phyloP scores from a whole-genome alignment of 2,888 invertebrate genomes.

The Phlogophora meticulosa region DNA sequence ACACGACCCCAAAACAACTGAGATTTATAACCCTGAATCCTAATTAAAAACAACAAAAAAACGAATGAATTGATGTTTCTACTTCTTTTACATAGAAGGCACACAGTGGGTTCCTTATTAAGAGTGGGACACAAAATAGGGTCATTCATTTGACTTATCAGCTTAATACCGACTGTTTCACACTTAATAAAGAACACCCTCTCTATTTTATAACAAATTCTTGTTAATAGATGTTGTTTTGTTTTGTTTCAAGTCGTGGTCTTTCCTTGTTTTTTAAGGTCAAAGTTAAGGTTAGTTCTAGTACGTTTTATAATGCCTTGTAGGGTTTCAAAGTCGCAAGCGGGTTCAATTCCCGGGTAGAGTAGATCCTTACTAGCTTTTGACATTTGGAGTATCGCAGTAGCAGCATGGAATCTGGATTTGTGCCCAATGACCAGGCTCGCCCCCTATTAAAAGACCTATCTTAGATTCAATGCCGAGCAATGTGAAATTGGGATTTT shows the following conservation, averaged over 20 bases:
- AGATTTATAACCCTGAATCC: slow-evolving; percentile 14
- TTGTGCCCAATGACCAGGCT: too few relatives aligned
- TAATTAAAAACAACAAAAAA: slow-evolving; percentile 8
- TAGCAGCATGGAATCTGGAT: too few relatives aligned
- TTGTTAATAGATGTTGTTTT: slow-evolving; percentile 1
- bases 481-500: too few relatives aligned
- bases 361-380: too few relatives aligned
- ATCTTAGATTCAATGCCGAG: too few relatives aligned
- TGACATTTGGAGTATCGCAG: too few relatives aligned
- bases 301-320: too few relatives aligned
- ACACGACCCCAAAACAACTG: neutral
- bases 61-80: neutral
- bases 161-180: slow-evolving; percentile 67
- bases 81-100: neutral
- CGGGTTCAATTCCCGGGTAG: too few relatives aligned
- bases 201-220: slow-evolving; percentile 57
- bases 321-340: too few relatives aligned
- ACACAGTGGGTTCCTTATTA: slow-evolving; percentile 5
- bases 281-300: neutral
- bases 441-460: too few relatives aligned
- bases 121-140: slow-evolving; percentile 24
- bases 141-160: slow-evolving; percentile 71
- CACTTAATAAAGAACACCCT: slow-evolving; percentile 71
- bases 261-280: neutral
- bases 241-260: neutral